Evolutionary conservation across 2,888 invertebrate species (phyloP).

Genomic region (Oscheius sp.): DNA sequence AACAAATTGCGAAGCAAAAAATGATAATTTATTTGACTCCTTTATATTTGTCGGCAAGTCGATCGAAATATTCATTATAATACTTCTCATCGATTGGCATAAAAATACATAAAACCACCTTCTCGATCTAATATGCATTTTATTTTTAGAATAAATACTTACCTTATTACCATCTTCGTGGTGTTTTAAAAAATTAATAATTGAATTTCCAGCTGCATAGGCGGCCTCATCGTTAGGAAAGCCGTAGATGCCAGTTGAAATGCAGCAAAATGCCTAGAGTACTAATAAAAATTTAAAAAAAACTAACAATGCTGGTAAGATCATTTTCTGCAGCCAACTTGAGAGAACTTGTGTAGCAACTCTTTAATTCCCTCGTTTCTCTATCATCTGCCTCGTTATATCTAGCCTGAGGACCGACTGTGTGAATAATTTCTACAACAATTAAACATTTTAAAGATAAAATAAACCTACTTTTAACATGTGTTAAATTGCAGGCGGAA

Average conservation of each 20-base stretch:
- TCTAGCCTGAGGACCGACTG: constrained; percentile 81
- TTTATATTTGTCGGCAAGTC: constrained; percentile 8
- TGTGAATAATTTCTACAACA: constrained; percentile 84
- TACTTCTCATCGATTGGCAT: constrained; percentile 34
- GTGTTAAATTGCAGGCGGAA: constrained; percentile 81
- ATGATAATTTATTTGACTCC: too few species aligned
- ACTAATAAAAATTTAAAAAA: background rate
- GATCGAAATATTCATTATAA: constrained; percentile 36
- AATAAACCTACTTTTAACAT: constrained; percentile 78
- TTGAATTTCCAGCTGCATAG: constrained; percentile 34
- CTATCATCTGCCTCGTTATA: constrained; percentile 70
- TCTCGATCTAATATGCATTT: constrained; percentile 30
- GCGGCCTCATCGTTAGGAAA: constrained; percentile 84
- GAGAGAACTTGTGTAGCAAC: constrained; percentile 81
- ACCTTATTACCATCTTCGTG: background rate
- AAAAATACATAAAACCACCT: constrained; percentile 48
- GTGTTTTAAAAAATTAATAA: constrained; percentile 10
- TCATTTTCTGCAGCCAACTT: constrained; percentile 73
- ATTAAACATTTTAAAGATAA: background rate
- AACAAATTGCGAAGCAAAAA: too few species aligned
- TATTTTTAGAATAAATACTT: background rate
- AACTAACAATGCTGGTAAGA: constrained; percentile 77
- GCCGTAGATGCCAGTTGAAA: constrained; percentile 89
- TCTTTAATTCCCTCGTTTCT: constrained; percentile 76
- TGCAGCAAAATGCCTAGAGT: constrained; percentile 83